Evolutionary conservation across 2,797 vertebrate species (phyloP), one percentile per base, ranked within the genome.

Genomic region (Sparus aurata): DNA sequence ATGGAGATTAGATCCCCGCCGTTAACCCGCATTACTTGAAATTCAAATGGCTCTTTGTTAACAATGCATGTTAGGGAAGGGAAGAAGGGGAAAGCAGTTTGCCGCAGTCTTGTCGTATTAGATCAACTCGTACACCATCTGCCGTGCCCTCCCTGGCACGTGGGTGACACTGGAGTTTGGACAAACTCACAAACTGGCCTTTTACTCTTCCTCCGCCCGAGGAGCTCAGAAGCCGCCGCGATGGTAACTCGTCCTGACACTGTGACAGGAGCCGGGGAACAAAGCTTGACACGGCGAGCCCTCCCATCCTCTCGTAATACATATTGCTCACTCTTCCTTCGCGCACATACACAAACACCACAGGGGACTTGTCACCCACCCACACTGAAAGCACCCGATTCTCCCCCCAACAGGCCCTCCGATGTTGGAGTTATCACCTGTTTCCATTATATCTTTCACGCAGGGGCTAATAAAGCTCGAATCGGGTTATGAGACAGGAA

Each of bases 221-320:
- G 81, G 86, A 89, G 9, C 69, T 76, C 58, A 71, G 59, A 76
- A 70, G 79, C 85, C 41, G 58, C 59, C 69, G 52, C 90, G 91
- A 92, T 22, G 76, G 18, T 90, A 87, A 94, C 76, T n/a, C n/a
- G 49, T 61, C 55, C 54, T 17, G 91, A 92, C 92, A 86, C 70
- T 65, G 82, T 86, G 89, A 89, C 88, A 85, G 83, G 30, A 81
- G 82, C 81, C 75, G 1, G 73, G 71, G 86, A 86, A 80, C 65
- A 74, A 66, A 70, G 74, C 76, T 81, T 75, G 77, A 86, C 91
- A 88, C 77, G 53, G 50, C 72, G 18, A 81, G 82, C 78, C 66
- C 74, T 73, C 79, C 83, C 83, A 72, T 80, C 75, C 66, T 66
- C 64, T 69, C 12, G 12, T 70, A 67, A 85, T 64, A 79, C 63